Evolutionary conservation across 2,797 vertebrate genomes (phyloP), one percentile per base, ranked within the genome.

Genomic region (Sebastes vulpes): DNA sequence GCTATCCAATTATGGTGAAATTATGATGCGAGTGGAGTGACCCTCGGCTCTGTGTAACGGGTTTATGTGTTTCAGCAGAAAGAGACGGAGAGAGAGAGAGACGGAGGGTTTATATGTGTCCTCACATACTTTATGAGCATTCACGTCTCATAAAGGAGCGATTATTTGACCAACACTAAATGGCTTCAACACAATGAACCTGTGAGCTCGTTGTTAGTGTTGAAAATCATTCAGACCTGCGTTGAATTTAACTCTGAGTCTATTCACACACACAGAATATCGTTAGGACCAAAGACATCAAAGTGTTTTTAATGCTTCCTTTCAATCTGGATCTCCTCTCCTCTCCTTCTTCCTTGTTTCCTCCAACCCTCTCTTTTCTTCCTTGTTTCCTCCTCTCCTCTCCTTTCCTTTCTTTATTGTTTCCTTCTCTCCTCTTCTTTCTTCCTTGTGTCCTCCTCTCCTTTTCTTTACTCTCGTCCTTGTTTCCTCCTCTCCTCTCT

Each of bases 1-100:
- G 84, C 80, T 81, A 77, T 75, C 70, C 71, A 86, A 79, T 89
- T 84, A 86, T 79, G 66, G 53, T 69, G 3, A 59, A 72, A 84
- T 79, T 32, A 76, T 58, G 64, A 64, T 21, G 57, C 8, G 31
- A 81, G 67, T 48, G 73, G 2, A 65, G 71, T 18, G 79, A 83
- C 75, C 65, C 46, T 54, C 21, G 25, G 14, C 4, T 8, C n/a
- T 0, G 28, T 32, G 10, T 2, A 63, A 73, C 58, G 14, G 54
- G 20, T 46, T 38, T 23, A 42, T 65, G 29, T 60, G 63, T 42
- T 9, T 29, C 18, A 32, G 4, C 72, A 66, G 28, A 25, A 0
- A 0, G 38, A 18, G 11, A 18, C 14, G 18, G 9, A 14, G n/a
- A 2, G 71, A 4, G 42, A 7, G 25, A n/a, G 18, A 23, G 46